Conservation (phyloP, 1,140 invertebrate species). For the Neodiprion fabricii region DNA sequence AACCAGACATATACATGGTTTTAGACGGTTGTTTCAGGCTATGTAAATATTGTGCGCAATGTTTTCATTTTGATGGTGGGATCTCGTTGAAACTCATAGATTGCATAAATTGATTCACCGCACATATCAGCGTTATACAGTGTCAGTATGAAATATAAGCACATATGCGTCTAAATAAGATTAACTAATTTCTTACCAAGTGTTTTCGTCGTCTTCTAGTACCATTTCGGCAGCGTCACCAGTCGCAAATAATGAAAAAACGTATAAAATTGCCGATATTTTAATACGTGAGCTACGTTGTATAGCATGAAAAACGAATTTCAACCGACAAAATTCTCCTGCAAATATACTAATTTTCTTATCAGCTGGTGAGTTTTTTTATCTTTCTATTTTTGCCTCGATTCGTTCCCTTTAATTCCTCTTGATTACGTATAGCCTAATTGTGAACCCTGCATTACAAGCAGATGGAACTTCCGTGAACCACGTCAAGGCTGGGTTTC, state of each 20-base stretch:
- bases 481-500: no score
- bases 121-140: background rate
- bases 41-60: background rate
- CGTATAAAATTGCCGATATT: background rate
- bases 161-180: conserved; percentile 29
- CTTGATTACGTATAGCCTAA: no score
- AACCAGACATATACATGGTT: no score
- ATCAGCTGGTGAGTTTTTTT: background rate
- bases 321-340: background rate
- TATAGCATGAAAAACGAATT: background rate
- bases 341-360: background rate
- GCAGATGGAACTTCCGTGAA: no score
- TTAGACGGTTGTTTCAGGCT: conserved; percentile 14
- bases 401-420: no score
- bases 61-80: background rate
- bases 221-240: conserved; percentile 58
- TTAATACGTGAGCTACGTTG: background rate
- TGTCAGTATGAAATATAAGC: conserved; percentile 3
- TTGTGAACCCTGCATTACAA: no score
- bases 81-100: background rate
- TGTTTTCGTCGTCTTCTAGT: conserved; percentile 66
- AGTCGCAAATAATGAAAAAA: background rate
- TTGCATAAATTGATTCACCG: background rate
- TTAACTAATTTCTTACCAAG: conserved; percentile 60
- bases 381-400: no score